Conservation (phyloP, 2,797 vertebrate species). For the Rhincodon typus region DNA sequence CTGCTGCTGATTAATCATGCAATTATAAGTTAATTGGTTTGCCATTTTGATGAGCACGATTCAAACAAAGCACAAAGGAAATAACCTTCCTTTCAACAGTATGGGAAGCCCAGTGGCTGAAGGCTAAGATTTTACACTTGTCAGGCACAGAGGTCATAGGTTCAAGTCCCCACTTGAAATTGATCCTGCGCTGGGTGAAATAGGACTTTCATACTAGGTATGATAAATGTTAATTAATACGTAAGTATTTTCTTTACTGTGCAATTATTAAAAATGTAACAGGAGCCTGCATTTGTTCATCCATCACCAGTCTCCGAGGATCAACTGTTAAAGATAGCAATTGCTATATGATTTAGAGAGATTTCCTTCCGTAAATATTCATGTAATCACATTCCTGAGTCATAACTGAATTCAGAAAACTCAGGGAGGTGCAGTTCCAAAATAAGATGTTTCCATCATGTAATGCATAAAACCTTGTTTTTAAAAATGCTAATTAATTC, state of each 20-base stretch:
- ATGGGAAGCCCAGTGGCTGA: not conserved
- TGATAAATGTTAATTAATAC: not conserved
- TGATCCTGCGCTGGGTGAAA: not conserved
- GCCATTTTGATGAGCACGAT: not conserved
- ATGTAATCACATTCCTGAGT: not conserved
- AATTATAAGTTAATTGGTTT: slow-evolving; percentile 5
- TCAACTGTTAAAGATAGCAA: not conserved
- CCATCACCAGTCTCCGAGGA: not conserved
- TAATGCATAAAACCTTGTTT: not conserved
- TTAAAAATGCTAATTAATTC: not conserved
- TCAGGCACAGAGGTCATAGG: not conserved
- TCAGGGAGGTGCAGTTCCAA: not conserved
- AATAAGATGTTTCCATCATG: not conserved
- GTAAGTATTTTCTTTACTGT: not conserved
- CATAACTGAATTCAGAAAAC: not conserved
- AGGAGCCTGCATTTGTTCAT: not conserved
- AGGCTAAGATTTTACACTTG: not conserved
- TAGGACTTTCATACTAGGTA: not conserved
- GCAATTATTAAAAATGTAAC: not conserved
- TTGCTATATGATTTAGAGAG: not conserved
- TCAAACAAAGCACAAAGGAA: not conserved
- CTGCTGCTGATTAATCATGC: not conserved
- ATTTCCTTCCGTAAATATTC: not conserved
- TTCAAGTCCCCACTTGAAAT: not conserved
- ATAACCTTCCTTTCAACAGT: not conserved